Evolutionary conservation across 2,113 vertebrate species (phyloP), one percentile per base, ranked within the genome.

Genomic region (Okapia johnstoni): DNA sequence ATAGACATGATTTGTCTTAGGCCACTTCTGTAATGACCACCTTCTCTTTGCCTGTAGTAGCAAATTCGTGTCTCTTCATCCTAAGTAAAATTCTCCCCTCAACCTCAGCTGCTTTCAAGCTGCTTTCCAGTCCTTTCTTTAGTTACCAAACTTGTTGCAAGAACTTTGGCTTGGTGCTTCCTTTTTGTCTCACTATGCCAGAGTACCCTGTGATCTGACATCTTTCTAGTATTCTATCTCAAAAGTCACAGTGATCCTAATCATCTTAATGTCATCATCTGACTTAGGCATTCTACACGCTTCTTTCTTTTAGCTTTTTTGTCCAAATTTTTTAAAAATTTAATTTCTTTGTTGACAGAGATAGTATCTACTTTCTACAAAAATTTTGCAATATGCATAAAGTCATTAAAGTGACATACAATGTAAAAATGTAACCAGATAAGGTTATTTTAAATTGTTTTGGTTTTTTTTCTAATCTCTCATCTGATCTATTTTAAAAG

Each of bases 151-250:
- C 14, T 33, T 79, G 36, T 46, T 90, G 19, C 11, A 73, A 28
- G 61, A 84, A 1, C 17, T 85, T 28, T 46, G 16, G 25, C 10
- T 66, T 84, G 55, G 0, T 40, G 7, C 17, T 94, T 13, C 4
- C n/a, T 88, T 88, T 76, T 66, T 16, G 2, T 81, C 73, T 92
- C 11, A 23, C 6, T 55, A 3, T 40, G 57, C 30, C 12, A 15
- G 9, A 73, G n/a, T 50, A 23, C 5, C 4, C 0, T 50, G 7
- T 16, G 28, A 73, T 46, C 36, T 52, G 25, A 3, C 0, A 3
- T 15, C 28, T 93, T 70, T 93, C 23, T 17, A 28, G 30, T 14
- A 46, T 58, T 90, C 28, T 85, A 11, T 87, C 12, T 50, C 33
- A 33, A 48, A 95, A 93, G 13, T 81, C 54, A 48, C 30, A 87